Evolutionary conservation across 2,113 vertebrate genomes (phyloP).

Genomic region (Apteryx owenii): DNA sequence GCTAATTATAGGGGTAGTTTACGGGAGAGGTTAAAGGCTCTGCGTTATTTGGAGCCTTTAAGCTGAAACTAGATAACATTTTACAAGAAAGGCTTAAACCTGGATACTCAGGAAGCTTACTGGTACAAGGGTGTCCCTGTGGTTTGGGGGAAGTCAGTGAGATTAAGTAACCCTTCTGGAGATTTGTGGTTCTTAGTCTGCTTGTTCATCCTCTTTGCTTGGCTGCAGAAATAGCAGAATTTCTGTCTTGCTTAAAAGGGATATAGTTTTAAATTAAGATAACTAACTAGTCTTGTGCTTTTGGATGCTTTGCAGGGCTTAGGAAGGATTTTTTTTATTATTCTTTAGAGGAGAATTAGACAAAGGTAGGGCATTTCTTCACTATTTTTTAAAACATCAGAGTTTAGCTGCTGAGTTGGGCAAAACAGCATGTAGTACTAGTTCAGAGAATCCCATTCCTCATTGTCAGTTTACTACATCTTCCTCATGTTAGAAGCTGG

Average conservation of each 20-base stretch:
- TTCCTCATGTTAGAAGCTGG: too few relatives aligned
- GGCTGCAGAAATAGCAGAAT: background rate
- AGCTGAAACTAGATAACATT: background rate
- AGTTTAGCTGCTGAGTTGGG: background rate
- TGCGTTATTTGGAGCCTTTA: background rate
- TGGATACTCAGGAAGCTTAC: background rate
- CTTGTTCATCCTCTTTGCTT: background rate
- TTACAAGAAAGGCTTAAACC: background rate
- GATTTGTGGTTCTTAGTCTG: background rate
- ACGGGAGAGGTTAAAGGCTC: background rate
- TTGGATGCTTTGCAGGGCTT: background rate
- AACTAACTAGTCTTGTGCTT: background rate
- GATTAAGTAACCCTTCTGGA: background rate
- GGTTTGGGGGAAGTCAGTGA: background rate
- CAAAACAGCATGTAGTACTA: accelerated
- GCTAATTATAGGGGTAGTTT: background rate
- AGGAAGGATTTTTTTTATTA: background rate
- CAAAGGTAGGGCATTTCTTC: background rate
- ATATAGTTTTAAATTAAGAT: background rate
- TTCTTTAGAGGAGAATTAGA: background rate
- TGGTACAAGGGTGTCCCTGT: background rate
- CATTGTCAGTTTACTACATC: background rate
- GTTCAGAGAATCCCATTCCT: background rate
- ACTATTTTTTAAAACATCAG: background rate
- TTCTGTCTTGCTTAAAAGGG: background rate